These are phyloP conservation scores for Festucalex cinctus DNA, from an alignment of 2,113 vertebrate species.

Conservation along the genomic window DNA sequence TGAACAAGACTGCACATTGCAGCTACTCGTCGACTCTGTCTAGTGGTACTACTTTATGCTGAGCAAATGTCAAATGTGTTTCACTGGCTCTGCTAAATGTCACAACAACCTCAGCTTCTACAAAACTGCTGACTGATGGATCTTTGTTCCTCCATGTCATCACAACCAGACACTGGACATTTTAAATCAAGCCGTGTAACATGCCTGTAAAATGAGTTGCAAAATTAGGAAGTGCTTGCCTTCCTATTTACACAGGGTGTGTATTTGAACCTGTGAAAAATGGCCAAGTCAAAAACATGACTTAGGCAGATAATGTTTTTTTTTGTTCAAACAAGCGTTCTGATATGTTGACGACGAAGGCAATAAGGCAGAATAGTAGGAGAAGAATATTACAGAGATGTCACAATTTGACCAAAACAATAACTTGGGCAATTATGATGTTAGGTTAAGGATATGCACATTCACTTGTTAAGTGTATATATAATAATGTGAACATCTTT, in stretches of 20 bases:
- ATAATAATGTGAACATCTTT: background rate
- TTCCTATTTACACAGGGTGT: constrained; percentile 38
- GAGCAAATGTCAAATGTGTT: background rate
- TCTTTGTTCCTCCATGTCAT: constrained; percentile 13
- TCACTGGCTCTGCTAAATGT: background rate
- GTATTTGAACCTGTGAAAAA: constrained; percentile 28
- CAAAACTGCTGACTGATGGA: constrained; percentile 36
- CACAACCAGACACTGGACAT: constrained; percentile 11
- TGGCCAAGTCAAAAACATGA: no score
- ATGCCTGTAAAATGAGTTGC: constrained; percentile 1
- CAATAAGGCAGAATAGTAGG: no score
- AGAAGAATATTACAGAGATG: no score
- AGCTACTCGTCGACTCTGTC: background rate
- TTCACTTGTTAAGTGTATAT: background rate
- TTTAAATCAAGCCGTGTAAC: background rate
- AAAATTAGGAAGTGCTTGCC: constrained; percentile 47
- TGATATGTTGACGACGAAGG: no score
- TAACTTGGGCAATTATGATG: no score
- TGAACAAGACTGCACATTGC: background rate
- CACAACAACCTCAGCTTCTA: constrained; percentile 34
- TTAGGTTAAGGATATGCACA: background rate
- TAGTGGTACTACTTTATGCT: background rate
- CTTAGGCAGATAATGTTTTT: no score
- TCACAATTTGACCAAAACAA: no score
- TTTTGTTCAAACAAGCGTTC: no score